Base-by-base conservation (phyloP, 1,140 invertebrate species). In the Calycopis cecrops region DNA sequence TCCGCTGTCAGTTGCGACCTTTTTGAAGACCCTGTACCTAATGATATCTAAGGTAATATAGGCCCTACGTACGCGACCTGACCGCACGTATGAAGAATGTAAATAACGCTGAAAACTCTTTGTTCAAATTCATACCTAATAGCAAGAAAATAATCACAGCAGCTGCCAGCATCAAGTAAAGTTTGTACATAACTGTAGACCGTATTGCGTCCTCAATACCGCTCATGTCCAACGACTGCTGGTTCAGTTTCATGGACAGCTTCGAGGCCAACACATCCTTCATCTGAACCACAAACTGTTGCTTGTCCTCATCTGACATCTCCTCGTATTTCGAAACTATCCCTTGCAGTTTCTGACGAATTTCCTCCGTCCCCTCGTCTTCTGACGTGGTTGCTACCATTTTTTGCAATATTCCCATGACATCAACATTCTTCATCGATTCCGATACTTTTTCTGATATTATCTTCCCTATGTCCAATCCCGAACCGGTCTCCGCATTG, bases 301-400 rank as follows among this genome's bases (percentile, higher is more conserved):
- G 49, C 12, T 82, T 88, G 3, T 87, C 84, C 0, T 74, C 66
- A 1, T 78, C 69, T 1, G 59, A 44, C 64, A 90, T 66, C 2
- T 62, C 48, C n/a, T 78, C 65, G 50, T 85, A 89, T 34, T 80
- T 66, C 0, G 69, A 42, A 1, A 88, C 28, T 2, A 89, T 65
- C 0, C 62, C 67, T 9, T 69, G 56, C 1, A 90, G 28, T 55
- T 86, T 85, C 1, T 76, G 54, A 1, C 70, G 60, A 0, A 84
- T 66, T 1, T 74, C 73, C 9, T 62, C 65, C 0, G 72, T 64
- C 10, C 76, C 67, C 28, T 74, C 71, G 40, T 71, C 67, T 4
- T 73, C 67, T 0, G 69, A 62, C 8, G 50, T 51, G 8, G 49
- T 33, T 0, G 60, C 67, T 0, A 76, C 64, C 60, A 85, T 70